phyloP scores from a whole-genome alignment of 2,797 vertebrate species.

The Gymnocypris eckloni region DNA sequence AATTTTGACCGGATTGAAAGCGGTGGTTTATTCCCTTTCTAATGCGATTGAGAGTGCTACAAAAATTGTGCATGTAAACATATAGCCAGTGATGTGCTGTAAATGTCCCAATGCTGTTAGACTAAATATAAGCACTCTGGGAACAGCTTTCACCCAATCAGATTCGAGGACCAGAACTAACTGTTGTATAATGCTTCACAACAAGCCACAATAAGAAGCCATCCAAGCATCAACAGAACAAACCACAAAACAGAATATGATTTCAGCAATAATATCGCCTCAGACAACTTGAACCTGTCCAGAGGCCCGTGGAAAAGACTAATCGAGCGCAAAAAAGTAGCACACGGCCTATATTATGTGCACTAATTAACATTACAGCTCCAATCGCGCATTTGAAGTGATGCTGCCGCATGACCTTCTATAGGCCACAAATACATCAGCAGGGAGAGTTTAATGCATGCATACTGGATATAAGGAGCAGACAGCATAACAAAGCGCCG shows the following conservation, averaged over 20 bases:
- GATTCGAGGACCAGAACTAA: background rate
- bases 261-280: background rate
- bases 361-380: background rate
- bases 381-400: background rate
- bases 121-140: background rate
- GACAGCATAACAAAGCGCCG: conserved; percentile 41
- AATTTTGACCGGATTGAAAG: background rate
- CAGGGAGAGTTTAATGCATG: background rate
- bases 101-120: background rate
- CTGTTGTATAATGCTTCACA: conserved; percentile 4
- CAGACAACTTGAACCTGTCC: conserved; percentile 14
- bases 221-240: conserved; percentile 6
- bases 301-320: background rate
- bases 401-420: conserved; percentile 54
- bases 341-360: conserved; percentile 38
- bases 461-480: background rate
- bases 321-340: conserved; percentile 8
- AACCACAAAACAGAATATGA: background rate
- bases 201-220: background rate
- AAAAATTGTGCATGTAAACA: background rate
- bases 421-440: conserved; percentile 47
- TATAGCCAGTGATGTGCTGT: background rate
- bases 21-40: background rate
- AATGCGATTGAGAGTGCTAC: background rate
- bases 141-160: background rate